These are phyloP conservation scores for Denticeps clupeoides DNA, from an alignment of 2,797 vertebrate genomes.

Conservation along the genomic window DNA sequence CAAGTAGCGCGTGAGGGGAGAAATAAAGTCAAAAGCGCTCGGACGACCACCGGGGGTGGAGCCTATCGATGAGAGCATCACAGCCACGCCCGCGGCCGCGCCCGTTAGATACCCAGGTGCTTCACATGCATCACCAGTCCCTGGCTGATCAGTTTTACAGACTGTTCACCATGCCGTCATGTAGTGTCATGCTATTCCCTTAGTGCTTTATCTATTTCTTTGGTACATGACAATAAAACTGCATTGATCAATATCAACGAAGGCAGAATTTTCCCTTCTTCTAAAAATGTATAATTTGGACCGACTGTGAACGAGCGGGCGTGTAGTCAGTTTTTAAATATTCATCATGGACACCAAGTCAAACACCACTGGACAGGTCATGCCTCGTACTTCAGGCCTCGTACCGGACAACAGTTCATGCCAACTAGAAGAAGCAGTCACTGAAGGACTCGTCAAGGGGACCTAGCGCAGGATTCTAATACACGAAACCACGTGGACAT, in stretches of 20 bases:
- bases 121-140: too few relatives aligned
- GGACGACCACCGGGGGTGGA: too few relatives aligned
- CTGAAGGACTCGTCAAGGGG: too few relatives aligned
- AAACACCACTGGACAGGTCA: constrained; percentile 9
- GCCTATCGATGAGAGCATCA: too few relatives aligned
- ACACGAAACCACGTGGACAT: neutral
- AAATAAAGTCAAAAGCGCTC: constrained; percentile 36
- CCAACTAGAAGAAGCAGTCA: constrained; percentile 8
- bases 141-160: too few relatives aligned
- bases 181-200: constrained; percentile 15
- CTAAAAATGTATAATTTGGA: too few relatives aligned
- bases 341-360: constrained; percentile 23
- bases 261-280: neutral
- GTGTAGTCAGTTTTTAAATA: constrained; percentile 7
- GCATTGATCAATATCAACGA: constrained; percentile 2
- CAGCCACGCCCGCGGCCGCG: too few relatives aligned
- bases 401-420: constrained; percentile 15
- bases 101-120: too few relatives aligned
- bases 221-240: constrained; percentile 23
- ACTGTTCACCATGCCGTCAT: too few relatives aligned
- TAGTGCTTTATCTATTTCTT: constrained; percentile 20
- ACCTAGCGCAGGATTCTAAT: too few relatives aligned
- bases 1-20: constrained; percentile 39
- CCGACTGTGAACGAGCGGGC: too few relatives aligned
- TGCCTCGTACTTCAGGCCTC: constrained; percentile 14